Conservation (phyloP, 2,888 invertebrate genomes). For the Polydrusus pterygomalis region DNA sequence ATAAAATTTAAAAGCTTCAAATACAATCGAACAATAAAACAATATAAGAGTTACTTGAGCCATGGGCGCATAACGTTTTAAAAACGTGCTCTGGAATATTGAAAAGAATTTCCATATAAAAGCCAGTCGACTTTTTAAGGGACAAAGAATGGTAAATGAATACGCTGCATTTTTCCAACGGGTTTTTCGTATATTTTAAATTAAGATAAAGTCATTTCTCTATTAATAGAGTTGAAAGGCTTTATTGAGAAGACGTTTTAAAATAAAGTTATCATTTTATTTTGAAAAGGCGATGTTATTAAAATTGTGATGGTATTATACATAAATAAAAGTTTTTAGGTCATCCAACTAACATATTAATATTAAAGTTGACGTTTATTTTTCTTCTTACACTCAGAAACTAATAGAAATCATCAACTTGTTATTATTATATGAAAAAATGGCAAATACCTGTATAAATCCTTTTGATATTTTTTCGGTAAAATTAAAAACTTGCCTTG, state of each 20-base stretch:
- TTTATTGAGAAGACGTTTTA: background rate
- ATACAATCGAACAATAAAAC: background rate
- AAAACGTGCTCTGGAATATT: constrained; percentile 7
- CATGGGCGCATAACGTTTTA: background rate
- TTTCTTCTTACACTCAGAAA: no score
- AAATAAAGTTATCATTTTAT: no score
- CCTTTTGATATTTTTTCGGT: no score
- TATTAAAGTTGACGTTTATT: no score
- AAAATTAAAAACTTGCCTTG: no score
- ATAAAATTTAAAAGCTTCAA: background rate
- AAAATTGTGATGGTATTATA: no score
- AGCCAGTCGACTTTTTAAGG: constrained; percentile 2
- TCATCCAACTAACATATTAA: no score
- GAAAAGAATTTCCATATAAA: constrained; percentile 15
- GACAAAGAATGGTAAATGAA: constrained; percentile 1
- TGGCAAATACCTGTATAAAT: no score
- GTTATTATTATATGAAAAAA: no score
- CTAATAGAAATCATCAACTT: no score
- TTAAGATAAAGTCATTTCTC: background rate
- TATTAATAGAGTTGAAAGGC: background rate
- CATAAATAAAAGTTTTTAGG: no score
- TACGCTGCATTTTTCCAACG: background rate
- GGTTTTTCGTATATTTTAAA: background rate
- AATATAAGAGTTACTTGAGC: background rate
- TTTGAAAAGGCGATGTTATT: no score